These are phyloP conservation scores for Mus minutoides DNA, from an alignment of 2,797 vertebrate species.

Conservation along the genomic window DNA sequence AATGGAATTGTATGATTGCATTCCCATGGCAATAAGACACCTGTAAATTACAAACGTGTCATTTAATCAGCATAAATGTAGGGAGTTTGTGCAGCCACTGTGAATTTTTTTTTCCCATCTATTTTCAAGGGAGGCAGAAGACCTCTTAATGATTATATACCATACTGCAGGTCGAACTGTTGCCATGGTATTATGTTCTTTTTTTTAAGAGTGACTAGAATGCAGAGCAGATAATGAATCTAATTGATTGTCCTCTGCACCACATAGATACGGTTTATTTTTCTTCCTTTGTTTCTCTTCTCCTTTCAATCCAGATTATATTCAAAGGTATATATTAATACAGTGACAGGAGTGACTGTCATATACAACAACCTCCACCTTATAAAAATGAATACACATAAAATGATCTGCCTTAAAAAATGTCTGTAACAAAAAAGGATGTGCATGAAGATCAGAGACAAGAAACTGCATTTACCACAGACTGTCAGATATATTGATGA, in stretches of 20 bases:
- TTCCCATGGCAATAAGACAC: conserved; percentile 89
- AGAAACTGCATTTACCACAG: conserved; percentile 66
- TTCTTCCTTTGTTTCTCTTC: conserved; percentile 78
- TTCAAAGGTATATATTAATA: conserved; percentile 76
- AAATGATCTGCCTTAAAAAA: conserved; percentile 78
- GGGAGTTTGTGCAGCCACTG: conserved; percentile 85
- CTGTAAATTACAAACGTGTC: conserved; percentile 90
- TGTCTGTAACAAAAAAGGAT: conserved; percentile 72
- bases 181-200: conserved; percentile 87
- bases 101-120: conserved; percentile 80
- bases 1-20: conserved; percentile 87
- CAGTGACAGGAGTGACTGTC: conserved; percentile 73
- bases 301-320: conserved; percentile 79
- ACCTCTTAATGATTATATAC: conserved; percentile 88
- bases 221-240: conserved; percentile 88
- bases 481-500: conserved; percentile 72
- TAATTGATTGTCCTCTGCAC: conserved; percentile 87
- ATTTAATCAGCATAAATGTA: conserved; percentile 89
- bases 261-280: conserved; percentile 83
- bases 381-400: conserved; percentile 77
- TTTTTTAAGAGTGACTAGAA: conserved; percentile 88
- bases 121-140: conserved; percentile 86
- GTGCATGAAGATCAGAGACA: conserved; percentile 33
- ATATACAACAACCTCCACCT: conserved; percentile 66
- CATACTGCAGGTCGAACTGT: conserved; percentile 87